Percentiles rank a stretch among this genome's conserved stretches.
phyloP scores from a whole-genome alignment of 2,113 vertebrate species.

The Carassius auratus region DNA sequence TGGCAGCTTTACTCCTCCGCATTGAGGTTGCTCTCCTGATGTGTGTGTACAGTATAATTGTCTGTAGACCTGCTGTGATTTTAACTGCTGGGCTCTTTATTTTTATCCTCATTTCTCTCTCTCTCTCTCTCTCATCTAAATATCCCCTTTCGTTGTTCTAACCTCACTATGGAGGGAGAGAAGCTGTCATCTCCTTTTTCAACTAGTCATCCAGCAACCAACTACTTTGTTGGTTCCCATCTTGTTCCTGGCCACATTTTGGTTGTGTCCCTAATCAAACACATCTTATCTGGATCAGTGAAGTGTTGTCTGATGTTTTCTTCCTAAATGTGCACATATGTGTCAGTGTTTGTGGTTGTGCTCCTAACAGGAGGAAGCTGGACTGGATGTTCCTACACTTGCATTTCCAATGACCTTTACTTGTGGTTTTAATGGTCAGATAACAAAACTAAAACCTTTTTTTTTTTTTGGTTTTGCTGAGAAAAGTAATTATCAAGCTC shows the following conservation, averaged over 20 bases:
- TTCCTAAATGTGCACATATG: background rate
- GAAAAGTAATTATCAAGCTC: background rate
- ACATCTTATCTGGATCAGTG: background rate
- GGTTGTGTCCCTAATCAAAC: background rate
- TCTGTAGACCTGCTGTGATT: background rate
- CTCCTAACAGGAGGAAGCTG: background rate
- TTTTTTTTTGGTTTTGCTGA: background rate
- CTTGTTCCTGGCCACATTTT: background rate
- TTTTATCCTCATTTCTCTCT: conserved; percentile 9
- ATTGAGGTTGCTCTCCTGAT: conserved; percentile 9
- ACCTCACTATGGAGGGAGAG: background rate
- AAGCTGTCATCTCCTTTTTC: background rate
- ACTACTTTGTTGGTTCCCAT: background rate
- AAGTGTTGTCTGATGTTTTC: conserved; percentile 4
- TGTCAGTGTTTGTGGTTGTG: conserved; percentile 5
- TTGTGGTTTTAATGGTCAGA: background rate
- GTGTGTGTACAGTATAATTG: conserved; percentile 12
- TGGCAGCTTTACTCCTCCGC: conserved; percentile 12
- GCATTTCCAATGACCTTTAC: background rate
- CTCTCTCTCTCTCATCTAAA: conserved; percentile 2
- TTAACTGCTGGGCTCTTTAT: conserved; percentile 3
- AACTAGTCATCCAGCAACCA: conserved; percentile 7
- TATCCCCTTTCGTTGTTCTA: background rate
- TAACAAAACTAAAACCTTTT: background rate
- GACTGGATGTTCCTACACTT: conserved; percentile 4